Evolutionary conservation across 2,888 invertebrate genomes (phyloP), one percentile per base, ranked within the genome.

Genomic region (Athetis lepigone): DNA sequence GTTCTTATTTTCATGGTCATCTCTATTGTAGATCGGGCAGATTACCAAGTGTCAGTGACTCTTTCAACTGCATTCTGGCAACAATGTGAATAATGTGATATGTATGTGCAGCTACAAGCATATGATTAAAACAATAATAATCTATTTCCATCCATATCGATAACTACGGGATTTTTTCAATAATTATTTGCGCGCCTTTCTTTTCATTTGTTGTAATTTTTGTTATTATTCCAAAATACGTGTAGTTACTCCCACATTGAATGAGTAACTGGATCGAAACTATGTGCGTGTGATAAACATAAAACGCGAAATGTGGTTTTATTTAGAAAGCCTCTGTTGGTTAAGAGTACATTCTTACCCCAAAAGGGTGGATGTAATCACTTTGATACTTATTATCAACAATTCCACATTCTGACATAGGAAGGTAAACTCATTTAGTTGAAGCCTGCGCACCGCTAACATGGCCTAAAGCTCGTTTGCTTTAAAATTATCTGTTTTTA

Each of bases 401-500:
- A 63, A 73, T 77, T 69, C 52, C 62, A 54, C 43, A 49, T 29
- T 56, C 51, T 55, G 39, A 55, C 25, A 37, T 54, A 55, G 62
- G 50, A 40, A 68, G 63, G 57, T 71, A 75, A 75, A 68, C 47
- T 68, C 54, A 61, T 74, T 75, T 54, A 63, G 62, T 63, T 56
- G 50, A 56, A 77, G 58, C 50, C 50, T 62, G 40, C 49, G 59
- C 39, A 58, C 67, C 50, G 58, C 64, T 56, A 65, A 76, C 64
- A 73, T 68, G 76, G 75, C 56, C 65, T 70, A 65, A 79, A 80
- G 75, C 74, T 81, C 75, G 65, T 83, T 80, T 78, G 76, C 70
- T 73, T 79, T 75, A 47, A 60, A 82, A 80, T 76, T 47, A 74
- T 68, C 60, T 76, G 81, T 85, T 83, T 81, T 80, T 83, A 82